Base-by-base conservation (phyloP, 1,140 invertebrate species). In the Subanguina moxae region DNA sequence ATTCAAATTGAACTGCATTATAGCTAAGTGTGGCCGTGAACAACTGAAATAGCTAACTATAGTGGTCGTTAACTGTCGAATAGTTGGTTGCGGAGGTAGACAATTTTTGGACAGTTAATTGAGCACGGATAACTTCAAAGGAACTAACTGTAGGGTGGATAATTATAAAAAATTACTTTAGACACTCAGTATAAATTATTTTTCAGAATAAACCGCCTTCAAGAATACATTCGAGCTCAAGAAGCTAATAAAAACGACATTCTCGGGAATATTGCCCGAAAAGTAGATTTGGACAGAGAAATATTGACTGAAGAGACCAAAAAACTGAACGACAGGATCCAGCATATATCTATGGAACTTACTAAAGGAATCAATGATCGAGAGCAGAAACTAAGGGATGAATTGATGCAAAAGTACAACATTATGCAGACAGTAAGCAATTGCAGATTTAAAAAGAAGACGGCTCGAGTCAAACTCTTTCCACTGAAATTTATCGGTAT, bases 141-240 rank as follows among this genome's bases (percentile, higher is more conserved):
- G n/a, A n/a, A n/a, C n/a, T n/a, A n/a, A n/a, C n/a, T n/a, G n/a
- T n/a, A n/a, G n/a, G n/a, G n/a, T n/a, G n/a, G n/a, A n/a, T n/a
- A n/a, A n/a, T n/a, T n/a, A n/a, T n/a, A 38, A 38, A 38, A 38
- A 38, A 38, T 11, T 11, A 38, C 11, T 38, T 38, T 38, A 11
- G 32, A 3, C 32, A 38, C 3, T 5, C 3, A 11, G 3, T 11
- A 38, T 5, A 38, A 52, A 52, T 52, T 7, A 52, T 3, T n/a
- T 70, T 78, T 66, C 38, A 78, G 76, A 38, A 76, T 79, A 38
- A 57, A 38, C 21, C 62, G 72, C 21, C 61, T 79, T 17, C 69
- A 80, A 68, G 77, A 79, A 17, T 75, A 74, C 56, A 71, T 79
- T 38, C 74, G 76, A 17, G 78, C 78, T 30, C 77, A 79, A 58